Conservation (phyloP, 2,113 vertebrate genomes). For the Shinisaurus crocodilurus region DNA sequence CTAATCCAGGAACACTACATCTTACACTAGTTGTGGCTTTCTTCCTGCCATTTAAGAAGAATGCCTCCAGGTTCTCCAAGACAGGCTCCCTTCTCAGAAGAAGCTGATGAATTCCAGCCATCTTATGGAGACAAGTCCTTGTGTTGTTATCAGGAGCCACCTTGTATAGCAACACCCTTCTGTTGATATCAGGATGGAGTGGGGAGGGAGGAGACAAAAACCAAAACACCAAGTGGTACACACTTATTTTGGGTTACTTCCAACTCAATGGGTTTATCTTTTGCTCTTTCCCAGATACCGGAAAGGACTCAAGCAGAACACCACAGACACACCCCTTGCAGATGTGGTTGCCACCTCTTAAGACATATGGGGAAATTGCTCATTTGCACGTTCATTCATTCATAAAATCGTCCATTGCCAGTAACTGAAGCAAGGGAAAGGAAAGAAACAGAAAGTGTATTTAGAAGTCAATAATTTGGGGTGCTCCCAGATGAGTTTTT, state of each 20-base stretch:
- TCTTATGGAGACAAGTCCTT: neutral
- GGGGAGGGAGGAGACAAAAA: neutral
- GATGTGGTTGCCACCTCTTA: neutral
- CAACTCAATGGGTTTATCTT: neutral
- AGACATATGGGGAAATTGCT: neutral
- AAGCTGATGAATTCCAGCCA: neutral
- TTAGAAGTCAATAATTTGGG: neutral
- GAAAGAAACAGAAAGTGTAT: neutral
- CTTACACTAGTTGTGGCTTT: neutral
- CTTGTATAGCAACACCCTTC: neutral
- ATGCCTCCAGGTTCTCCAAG: neutral
- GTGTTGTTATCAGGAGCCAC: neutral
- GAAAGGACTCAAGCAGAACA: neutral
- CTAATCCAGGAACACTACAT: neutral
- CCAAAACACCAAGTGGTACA: neutral
- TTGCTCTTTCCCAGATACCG: neutral
- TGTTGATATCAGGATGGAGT: neutral
- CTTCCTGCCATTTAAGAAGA: neutral
- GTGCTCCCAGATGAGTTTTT: too few relatives aligned
- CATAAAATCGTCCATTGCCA: neutral
- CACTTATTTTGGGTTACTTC: neutral
- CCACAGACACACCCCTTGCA: neutral
- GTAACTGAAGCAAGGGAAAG: neutral
- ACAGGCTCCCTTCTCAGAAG: neutral
- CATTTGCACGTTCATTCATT: neutral